Evolutionary conservation across 2,888 invertebrate genomes (phyloP), one percentile per base, ranked within the genome.

Genomic region (Epirrhoe alternata): DNA sequence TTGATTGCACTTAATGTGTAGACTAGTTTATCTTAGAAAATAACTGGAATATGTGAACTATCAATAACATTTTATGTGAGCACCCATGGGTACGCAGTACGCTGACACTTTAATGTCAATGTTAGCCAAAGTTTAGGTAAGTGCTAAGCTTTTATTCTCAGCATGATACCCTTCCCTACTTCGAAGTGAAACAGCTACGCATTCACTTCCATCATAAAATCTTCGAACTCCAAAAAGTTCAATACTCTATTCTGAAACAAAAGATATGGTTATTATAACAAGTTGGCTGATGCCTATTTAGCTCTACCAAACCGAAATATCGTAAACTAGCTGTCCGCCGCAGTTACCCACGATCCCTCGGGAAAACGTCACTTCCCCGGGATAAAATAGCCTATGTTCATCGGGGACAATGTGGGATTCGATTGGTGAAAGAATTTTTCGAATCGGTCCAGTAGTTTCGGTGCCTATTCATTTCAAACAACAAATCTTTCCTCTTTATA

Each of bases 191-290:
- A 31, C 6, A 45, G 38, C 31, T 33, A 63, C 8, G 54, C 38
- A 10, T 60, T 52, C 17, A 66, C 51, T 57, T 59, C 59, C 42
- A 68, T 51, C 24, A 68, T n/a, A 38, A 60, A 68, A 30, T 64
- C 54, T 50, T 68, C 65, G 49, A 56, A 69, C 31, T 72, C 71
- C 31, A 64, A 52, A 52, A 66, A 61, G n/a, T 53, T 51, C 10
- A 47, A 52, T n/a, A 61, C 16, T 35, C 57, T 52, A 42, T 51
- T 56, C 71, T 72, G 66, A 16, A 72, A 72, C 64, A 50, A 63
- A 59, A 55, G n/a, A 49, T 50, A 38, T 24, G 24, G 1, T 24
- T 24, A 24, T 24, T 24, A 24, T 1, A 24, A 24, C 24, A 24
- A 24, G 24, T 24, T 24, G 1, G 24, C 1, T 24, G 24, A 8